These are phyloP conservation scores for Caenorhabditis sp. DNA, from an alignment of 2,888 invertebrate genomes.

Conservation along the genomic window DNA sequence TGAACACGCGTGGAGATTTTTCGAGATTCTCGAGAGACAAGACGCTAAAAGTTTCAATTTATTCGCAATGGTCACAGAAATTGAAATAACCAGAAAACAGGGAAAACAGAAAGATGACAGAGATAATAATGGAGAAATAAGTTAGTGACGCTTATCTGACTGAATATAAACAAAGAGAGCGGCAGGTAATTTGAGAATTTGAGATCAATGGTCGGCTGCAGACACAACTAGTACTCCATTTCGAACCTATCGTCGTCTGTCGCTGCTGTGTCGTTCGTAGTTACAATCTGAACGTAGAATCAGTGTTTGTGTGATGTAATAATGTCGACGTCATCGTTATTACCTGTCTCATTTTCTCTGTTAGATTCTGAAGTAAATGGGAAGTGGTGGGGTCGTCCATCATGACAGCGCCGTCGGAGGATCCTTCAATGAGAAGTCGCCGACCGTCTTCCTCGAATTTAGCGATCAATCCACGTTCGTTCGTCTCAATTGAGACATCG, in stretches of 20 bases:
- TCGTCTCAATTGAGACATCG: conserved; percentile 48
- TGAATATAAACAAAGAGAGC: conserved; percentile 36
- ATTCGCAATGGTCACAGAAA: neutral
- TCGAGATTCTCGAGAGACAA: neutral
- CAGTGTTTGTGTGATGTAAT: neutral
- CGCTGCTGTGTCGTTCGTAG: conserved; percentile 19
- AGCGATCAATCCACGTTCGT: conserved; percentile 43
- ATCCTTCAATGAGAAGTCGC: conserved; percentile 46
- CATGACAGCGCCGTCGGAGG: conserved; percentile 26
- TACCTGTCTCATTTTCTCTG: conserved; percentile 58
- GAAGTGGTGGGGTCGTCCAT: conserved; percentile 60
- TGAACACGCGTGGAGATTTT: too few species aligned
- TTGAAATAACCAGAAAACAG: conserved; percentile 1
- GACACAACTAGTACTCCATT: conserved; percentile 46
- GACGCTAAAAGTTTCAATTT: neutral
- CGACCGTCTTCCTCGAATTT: conserved; percentile 61
- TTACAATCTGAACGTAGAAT: conserved; percentile 35
- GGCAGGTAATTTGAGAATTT: conserved; percentile 55
- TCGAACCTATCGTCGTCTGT: conserved; percentile 17
- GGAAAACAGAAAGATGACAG: conserved; percentile 8
- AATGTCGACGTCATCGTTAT: neutral
- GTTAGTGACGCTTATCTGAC: conserved; percentile 16
- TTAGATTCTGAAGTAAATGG: conserved; percentile 66
- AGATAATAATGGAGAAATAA: conserved; percentile 21
- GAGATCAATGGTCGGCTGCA: conserved; percentile 30